Evolutionary conservation across 92 coral and sea anemone species (phyloP), one percentile per base, ranked within the genome.

Genomic region (Muricea muricata): DNA sequence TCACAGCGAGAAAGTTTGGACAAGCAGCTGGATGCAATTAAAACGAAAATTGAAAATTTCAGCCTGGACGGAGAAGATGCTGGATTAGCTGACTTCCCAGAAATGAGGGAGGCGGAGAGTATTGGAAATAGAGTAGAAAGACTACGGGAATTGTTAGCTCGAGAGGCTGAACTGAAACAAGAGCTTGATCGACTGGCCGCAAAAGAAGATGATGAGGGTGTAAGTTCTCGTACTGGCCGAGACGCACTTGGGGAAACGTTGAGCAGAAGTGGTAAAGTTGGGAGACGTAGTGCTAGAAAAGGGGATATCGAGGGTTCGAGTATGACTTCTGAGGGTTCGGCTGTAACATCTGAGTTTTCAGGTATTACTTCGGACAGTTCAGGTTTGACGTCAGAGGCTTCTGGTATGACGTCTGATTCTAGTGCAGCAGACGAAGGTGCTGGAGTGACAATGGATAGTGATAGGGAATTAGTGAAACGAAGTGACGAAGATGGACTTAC

Each of bases 91-190:
- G 83, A 56, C 40, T 31, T 78, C 18, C 71, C 70, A 8, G 83
- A 78, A 78, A 57, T 57, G 83, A 63, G 48, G 0, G 83, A 78
- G 32, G 30, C 46, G 40, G 41, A 29, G 15, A 48, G 31, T 78
- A 26, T 57, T 4, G 71, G 83, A 35, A 58, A 40, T 52, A 58
- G 33, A 13, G 70, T 78, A 1, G 83, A 78, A 15, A 78, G 33
- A 78, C 45, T 78, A 4, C 83, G 70, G 14, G 83, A 78, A 39
- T 39, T 57, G 18, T 6, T 57, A 1, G 21, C 24, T 18, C 83
- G 54, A 10, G 83, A 78, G 33, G 83, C 83, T 33, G 32, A 56
- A 56, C 71, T 78, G 6, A 56, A 78, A 7, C 83, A 57, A 57
- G 24, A 40, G 8, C 48, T 78, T 33, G 55, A 78, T 28, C 50